Base-by-base conservation (phyloP, 1,140 invertebrate genomes). In the Pseudomyrmex flavicornis region DNA sequence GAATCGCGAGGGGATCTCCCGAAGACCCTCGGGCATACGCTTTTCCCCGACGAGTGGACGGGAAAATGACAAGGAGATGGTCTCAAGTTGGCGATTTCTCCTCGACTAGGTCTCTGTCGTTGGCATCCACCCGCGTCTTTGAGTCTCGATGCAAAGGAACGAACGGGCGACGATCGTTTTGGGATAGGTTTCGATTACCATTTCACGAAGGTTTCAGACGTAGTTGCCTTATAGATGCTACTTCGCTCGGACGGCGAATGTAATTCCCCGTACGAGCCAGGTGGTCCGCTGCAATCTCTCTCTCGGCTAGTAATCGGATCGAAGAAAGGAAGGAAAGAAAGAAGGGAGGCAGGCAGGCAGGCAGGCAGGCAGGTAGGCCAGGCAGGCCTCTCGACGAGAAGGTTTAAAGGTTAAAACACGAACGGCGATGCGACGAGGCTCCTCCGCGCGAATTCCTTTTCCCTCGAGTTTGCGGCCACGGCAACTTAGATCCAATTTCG, bases 171-270 rank as follows among this genome's bases (percentile, higher is more conserved):
- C 86, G 88, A 82, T 83, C 84, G 87, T 80, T 68, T 50, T 70
- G 62, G 88, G 76, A 84, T 85, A 73, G 87, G 50, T 85, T 89
- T 87, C 86, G 90, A 91, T 91, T 91, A 90, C 70, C 84, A 91
- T 91, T 90, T 91, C 90, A 83, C 77, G 82, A 80, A 63, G 82
- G 77, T 72, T 72, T 84, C 69, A 76, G 62, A 46, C 84, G 50
- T 22, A 46, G 72, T 58, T 73, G 54, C 17, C 44, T n/a, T 68
- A 48, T 48, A 76, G 69, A 88, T 73, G 69, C 65, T 50, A 76
- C 73, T 35, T 5, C 20, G 80, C 5, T 61, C 17, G 58, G 62
- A 83, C 61, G 62, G 83, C 22, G 35, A 69, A 82, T 58, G 88
- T 84, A 84, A 84, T 88, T 89, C 84, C 69, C 61, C 56, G 82